Evolutionary conservation across 92 coral and sea anemone genomes (phyloP).

Genomic region (Palythoa grandiflora): DNA sequence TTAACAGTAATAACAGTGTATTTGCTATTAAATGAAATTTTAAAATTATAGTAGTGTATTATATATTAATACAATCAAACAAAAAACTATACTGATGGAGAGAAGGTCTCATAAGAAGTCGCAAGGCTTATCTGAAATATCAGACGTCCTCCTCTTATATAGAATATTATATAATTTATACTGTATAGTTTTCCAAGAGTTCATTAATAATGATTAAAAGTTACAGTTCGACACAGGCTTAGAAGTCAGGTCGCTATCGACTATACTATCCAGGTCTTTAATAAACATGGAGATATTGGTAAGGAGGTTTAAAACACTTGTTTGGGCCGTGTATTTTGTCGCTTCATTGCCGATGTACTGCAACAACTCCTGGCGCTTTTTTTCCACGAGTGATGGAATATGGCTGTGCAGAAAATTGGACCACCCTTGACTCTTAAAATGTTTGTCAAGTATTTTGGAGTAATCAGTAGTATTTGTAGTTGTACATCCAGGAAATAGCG

Average conservation of each 20-base stretch:
- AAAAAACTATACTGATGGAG: too few relatives aligned
- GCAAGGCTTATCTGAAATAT: too few relatives aligned
- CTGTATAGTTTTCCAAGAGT: too few relatives aligned
- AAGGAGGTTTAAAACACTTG: not conserved
- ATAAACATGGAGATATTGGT: not conserved
- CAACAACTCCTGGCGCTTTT: not conserved
- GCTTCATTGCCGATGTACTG: not conserved
- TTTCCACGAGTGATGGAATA: not conserved
- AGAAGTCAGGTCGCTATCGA: conserved; percentile 3
- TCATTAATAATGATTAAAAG: not conserved
- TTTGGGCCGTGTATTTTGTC: not conserved
- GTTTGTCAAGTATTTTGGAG: not conserved
- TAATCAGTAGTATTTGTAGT: not conserved
- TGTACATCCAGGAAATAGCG: conserved; percentile 46
- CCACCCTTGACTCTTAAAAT: conserved; percentile 6
- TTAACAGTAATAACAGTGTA: too few relatives aligned
- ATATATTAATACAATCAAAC: too few relatives aligned
- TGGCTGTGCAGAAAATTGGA: not conserved
- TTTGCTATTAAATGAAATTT: too few relatives aligned
- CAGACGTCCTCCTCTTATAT: too few relatives aligned
- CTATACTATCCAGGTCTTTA: not conserved
- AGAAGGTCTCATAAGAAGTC: too few relatives aligned
- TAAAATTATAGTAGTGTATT: too few relatives aligned
- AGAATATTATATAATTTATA: too few relatives aligned
- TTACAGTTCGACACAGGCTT: not conserved